Conservation (phyloP, 2,113 vertebrate genomes). For the Oreochromis niloticus region DNA sequence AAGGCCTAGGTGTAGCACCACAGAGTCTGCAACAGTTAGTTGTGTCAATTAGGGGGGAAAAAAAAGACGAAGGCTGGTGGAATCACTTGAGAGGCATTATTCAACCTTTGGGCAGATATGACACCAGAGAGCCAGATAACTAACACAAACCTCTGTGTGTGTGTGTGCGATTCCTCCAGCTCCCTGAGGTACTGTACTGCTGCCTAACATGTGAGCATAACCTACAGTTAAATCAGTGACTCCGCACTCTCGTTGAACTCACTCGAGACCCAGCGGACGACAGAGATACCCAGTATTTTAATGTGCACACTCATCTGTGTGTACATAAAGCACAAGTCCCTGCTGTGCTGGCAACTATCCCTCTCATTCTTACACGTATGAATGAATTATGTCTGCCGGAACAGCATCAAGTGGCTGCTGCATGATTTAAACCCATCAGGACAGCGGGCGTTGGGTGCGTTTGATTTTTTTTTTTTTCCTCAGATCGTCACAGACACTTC, state of each 20-base stretch:
- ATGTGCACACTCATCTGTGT: not conserved
- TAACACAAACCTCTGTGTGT: slow-evolving; percentile 35
- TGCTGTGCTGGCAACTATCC: not conserved
- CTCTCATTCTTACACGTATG: not conserved
- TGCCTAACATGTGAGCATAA: slow-evolving; percentile 5
- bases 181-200: slow-evolving; percentile 9
- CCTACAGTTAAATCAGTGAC: slow-evolving; percentile 28
- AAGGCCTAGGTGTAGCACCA: not conserved
- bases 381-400: not conserved
- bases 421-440: slow-evolving; percentile 32
- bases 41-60: slow-evolving; percentile 4
- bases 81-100: slow-evolving; percentile 18
- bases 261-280: not conserved
- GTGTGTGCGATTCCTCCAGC: not conserved
- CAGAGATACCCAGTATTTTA: not conserved
- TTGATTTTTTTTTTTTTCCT: not conserved
- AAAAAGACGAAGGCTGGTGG: not conserved
- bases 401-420: not conserved
- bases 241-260: slow-evolving; percentile 23
- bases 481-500: slow-evolving; percentile 2
- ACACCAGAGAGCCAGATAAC: slow-evolving; percentile 2
- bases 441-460: not conserved
- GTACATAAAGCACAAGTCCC: slow-evolving; percentile 7
- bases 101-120: slow-evolving; percentile 31
- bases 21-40: slow-evolving; percentile 4